These are phyloP conservation scores for Cuculus canorus DNA, from an alignment of 2,797 vertebrate genomes.

Conservation along the genomic window DNA sequence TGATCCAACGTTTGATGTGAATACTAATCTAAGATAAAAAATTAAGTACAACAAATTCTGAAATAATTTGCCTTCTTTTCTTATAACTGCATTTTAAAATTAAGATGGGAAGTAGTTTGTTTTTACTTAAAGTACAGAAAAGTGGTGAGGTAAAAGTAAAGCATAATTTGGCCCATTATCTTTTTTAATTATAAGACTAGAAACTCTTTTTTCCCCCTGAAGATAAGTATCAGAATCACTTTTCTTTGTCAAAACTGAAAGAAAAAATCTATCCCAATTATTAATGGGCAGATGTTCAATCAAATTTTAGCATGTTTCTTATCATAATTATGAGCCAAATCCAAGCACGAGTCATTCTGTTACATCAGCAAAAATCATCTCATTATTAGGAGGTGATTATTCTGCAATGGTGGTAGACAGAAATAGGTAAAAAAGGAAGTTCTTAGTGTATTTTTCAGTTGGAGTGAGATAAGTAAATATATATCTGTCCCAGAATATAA, in stretches of 20 bases:
- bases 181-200: neutral
- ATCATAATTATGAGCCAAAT: neutral
- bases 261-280: neutral
- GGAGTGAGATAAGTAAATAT: neutral
- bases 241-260: neutral
- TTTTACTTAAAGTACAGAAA: neutral
- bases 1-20: neutral
- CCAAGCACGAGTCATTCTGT: neutral
- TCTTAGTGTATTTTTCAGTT: neutral
- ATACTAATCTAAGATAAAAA: neutral
- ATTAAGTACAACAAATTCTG: neutral
- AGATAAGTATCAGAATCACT: neutral
- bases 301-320: neutral
- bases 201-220: neutral
- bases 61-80: neutral
- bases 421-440: neutral
- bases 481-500: neutral
- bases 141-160: neutral
- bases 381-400: neutral
- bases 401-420: neutral
- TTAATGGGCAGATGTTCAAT: neutral
- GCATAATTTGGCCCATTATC: neutral
- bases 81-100: neutral
- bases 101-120: neutral
- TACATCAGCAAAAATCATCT: neutral